Evolutionary conservation across 2,113 vertebrate genomes (phyloP).

Genomic region (Triplophysa tibetana): DNA sequence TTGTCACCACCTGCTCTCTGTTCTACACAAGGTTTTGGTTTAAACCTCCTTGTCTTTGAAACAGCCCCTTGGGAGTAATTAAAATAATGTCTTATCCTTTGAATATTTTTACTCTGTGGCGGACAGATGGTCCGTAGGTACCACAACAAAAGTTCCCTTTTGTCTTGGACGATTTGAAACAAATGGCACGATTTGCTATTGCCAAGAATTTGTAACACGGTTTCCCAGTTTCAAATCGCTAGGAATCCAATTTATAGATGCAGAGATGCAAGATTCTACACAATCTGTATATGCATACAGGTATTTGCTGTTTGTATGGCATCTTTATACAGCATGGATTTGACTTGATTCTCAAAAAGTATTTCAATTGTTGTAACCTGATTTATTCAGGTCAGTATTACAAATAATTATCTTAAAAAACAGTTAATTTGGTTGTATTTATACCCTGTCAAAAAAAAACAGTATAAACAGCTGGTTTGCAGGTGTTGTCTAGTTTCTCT

Average conservation of each 20-base stretch:
- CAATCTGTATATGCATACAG: not conserved
- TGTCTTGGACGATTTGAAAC: constrained; percentile 50
- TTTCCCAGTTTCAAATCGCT: not conserved
- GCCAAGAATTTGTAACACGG: constrained; percentile 41
- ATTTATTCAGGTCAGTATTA: not conserved
- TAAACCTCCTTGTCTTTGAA: constrained; percentile 47
- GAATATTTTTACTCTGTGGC: constrained; percentile 31
- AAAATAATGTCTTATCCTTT: constrained; percentile 46
- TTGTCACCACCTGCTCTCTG: constrained; percentile 51
- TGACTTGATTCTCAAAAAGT: not conserved
- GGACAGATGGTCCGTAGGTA: constrained; percentile 52
- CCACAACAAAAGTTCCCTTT: constrained; percentile 44
- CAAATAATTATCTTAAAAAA: not conserved
- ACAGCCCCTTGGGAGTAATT: constrained; percentile 57
- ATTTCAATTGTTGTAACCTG: not conserved
- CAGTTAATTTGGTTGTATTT: not conserved
- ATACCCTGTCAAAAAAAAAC: too few species aligned
- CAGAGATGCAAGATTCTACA: too few species aligned
- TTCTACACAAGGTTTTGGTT: constrained; percentile 32
- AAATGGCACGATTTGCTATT: constrained; percentile 24
- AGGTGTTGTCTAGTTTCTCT: too few species aligned
- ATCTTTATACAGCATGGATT: not conserved
- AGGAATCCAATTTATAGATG: not conserved
- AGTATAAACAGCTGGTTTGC: too few species aligned
- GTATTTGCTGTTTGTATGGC: not conserved